phyloP scores from a whole-genome alignment of 1,140 invertebrate species.

The Berghia stephanieae region DNA sequence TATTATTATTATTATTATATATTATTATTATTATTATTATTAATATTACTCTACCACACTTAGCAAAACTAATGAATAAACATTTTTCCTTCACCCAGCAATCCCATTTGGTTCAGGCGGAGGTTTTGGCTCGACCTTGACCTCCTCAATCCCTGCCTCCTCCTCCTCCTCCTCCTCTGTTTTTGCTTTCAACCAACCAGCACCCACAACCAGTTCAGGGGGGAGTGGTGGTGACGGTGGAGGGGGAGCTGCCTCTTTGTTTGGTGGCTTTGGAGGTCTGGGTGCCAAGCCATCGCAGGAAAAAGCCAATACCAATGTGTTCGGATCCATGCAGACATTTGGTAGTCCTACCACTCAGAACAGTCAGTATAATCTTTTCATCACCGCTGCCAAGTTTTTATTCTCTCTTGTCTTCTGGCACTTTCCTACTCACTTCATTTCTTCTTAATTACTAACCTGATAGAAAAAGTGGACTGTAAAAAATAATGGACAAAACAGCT shows the following conservation, averaged over 20 bases:
- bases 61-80: no score
- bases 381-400: neutral
- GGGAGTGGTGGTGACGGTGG: neutral
- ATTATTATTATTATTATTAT: no score
- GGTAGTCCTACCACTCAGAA: constrained; percentile 20
- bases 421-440: neutral
- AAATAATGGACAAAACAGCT: neutral
- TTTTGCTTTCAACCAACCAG: neutral
- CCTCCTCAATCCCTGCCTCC: neutral
- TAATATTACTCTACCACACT: no score
- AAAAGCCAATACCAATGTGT: constrained; percentile 65
- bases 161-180: neutral
- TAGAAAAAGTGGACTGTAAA: neutral
- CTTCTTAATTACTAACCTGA: neutral
- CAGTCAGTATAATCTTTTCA: neutral
- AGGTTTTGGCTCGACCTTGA: neutral
- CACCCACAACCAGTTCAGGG: neutral
- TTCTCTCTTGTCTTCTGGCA: neutral
- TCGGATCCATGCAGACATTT: constrained; percentile 52
- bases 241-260: neutral
- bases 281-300: constrained; percentile 64
- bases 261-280: constrained; percentile 51
- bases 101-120: neutral
- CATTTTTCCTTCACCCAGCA: no score
- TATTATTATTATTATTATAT: no score